A percentile compares a stretch with the other conserved stretches of the same genome.
Conservation (phyloP, 1,140 invertebrate species). For the Cyclina sinensis region DNA sequence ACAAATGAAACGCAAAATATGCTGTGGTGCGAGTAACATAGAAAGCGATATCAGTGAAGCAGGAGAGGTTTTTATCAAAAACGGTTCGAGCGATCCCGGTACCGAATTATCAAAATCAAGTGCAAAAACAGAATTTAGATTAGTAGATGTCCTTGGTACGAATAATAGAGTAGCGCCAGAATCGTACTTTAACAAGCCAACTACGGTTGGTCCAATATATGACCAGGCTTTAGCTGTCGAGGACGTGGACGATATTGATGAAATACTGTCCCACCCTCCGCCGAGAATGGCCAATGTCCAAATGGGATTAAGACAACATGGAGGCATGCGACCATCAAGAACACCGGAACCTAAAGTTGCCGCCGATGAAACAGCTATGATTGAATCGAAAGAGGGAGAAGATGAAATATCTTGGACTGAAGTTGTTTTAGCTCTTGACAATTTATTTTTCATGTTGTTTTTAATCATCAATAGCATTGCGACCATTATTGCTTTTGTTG, state of each 20-base stretch:
- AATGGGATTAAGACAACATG: neutral
- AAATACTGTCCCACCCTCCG: neutral
- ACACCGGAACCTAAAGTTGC: neutral
- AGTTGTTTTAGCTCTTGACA: slow-evolving; percentile 11
- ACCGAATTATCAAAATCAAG: neutral
- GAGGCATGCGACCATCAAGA: neutral
- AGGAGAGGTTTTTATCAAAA: neutral
- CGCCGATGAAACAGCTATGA: neutral
- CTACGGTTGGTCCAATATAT: neutral
- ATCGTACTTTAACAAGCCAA: slow-evolving; percentile 28
- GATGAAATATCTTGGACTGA: slow-evolving; percentile 26
- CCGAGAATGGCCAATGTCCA: slow-evolving; percentile 17
- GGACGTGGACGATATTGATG: slow-evolving; percentile 16
- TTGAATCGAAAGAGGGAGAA: neutral
- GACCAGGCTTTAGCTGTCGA: neutral
- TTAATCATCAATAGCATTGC: slow-evolving; percentile 12
- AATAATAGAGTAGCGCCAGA: slow-evolving; percentile 47
- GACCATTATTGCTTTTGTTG: slow-evolving; percentile 23
- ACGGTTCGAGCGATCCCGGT: neutral
- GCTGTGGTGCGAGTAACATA: neutral
- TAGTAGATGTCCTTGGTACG: slow-evolving; percentile 6
- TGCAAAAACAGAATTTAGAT: slow-evolving; percentile 18
- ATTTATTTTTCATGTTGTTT: slow-evolving; percentile 42
- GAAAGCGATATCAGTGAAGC: neutral
- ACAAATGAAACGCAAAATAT: neutral